phyloP scores from a whole-genome alignment of 2,888 invertebrate species.

The Cordilura impudica region DNA sequence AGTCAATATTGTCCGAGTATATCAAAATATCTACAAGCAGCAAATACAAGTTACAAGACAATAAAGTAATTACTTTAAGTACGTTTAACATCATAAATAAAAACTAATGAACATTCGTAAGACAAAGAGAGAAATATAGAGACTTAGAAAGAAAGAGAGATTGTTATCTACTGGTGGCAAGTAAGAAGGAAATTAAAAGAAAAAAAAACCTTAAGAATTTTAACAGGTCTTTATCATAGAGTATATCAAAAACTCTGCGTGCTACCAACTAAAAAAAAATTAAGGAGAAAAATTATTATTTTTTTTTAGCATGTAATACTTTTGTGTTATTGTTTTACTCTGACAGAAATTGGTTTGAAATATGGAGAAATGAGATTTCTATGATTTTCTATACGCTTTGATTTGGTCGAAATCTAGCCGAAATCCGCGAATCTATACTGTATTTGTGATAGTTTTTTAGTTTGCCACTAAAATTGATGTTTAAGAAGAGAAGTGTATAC shows the following conservation, averaged over 20 bases:
- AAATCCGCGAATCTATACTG: too few species aligned
- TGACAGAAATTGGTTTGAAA: too few species aligned
- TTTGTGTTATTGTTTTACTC: too few species aligned
- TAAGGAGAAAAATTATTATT: slow-evolving; percentile 33
- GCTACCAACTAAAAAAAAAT: slow-evolving; percentile 65
- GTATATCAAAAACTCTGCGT: slow-evolving; percentile 69
- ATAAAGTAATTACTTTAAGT: slow-evolving; percentile 56
- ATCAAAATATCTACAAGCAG: too few species aligned
- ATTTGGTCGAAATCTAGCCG: too few species aligned
- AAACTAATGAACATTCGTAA: background rate
- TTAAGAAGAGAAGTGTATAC: too few species aligned
- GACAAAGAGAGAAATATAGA: background rate
- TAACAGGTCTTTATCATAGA: slow-evolving; percentile 26
- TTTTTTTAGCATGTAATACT: too few species aligned
- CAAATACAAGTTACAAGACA: slow-evolving; percentile 8
- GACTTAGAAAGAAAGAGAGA: background rate
- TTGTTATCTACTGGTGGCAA: background rate
- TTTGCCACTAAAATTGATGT: too few species aligned
- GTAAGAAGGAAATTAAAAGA: background rate
- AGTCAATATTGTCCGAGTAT: too few species aligned
- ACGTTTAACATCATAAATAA: slow-evolving; percentile 31
- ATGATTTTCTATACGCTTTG: too few species aligned
- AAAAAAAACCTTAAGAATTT: slow-evolving; percentile 19
- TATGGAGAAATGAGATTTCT: too few species aligned
- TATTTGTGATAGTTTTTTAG: too few species aligned